phyloP scores from a whole-genome alignment of 2,113 vertebrate species.

The Balaeniceps rex region DNA sequence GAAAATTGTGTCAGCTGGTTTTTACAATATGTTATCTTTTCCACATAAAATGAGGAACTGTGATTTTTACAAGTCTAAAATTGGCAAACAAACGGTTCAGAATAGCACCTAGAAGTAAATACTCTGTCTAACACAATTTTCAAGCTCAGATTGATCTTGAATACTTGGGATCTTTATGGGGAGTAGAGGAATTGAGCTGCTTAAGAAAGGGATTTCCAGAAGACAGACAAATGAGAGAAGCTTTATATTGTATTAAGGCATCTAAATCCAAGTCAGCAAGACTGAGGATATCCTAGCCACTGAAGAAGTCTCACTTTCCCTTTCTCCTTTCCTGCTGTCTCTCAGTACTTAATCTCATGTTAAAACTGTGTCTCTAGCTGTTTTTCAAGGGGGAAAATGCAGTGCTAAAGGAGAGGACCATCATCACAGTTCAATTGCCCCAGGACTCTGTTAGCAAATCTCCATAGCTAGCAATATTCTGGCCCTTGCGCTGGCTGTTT shows the following conservation, averaged over 20 bases:
- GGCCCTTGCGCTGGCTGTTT: background rate
- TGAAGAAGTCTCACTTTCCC: background rate
- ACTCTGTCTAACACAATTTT: background rate
- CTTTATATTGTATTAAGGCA: background rate
- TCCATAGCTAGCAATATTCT: background rate
- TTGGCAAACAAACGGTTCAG: background rate
- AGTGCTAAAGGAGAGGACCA: background rate
- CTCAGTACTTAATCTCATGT: background rate
- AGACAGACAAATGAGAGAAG: background rate
- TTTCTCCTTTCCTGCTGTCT: background rate
- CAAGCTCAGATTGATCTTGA: background rate
- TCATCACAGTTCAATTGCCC: background rate
- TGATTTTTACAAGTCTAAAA: background rate
- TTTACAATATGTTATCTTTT: background rate
- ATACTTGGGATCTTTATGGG: background rate
- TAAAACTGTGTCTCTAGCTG: background rate
- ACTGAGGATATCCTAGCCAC: background rate
- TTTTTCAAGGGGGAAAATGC: background rate
- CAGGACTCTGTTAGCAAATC: background rate
- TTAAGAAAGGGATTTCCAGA: background rate
- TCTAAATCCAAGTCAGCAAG: background rate
- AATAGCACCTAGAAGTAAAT: background rate
- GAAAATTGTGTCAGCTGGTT: background rate
- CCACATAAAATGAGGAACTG: background rate
- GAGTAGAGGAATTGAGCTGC: background rate